Evolutionary conservation across 2,888 invertebrate genomes (phyloP).

Genomic region (Dynastes hyllus): DNA sequence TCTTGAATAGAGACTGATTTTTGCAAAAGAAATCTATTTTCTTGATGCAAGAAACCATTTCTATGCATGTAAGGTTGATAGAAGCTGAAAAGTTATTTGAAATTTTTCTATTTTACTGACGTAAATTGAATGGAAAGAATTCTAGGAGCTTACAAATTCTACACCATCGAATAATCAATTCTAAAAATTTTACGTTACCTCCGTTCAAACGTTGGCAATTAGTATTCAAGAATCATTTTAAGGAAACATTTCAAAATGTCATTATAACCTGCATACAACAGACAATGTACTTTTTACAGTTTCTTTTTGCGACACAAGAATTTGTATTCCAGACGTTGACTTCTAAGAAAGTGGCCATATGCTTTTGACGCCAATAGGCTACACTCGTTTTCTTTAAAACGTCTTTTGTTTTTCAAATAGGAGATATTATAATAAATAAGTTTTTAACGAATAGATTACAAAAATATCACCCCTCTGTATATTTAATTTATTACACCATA

Average conservation of each 20-base stretch:
- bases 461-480: background rate
- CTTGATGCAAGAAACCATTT: too few species aligned
- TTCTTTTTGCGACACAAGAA: slow-evolving; percentile 44
- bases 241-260: slow-evolving; percentile 40
- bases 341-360: slow-evolving; percentile 49
- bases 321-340: slow-evolving; percentile 44
- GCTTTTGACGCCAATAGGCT: slow-evolving; percentile 47
- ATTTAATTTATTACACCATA: slow-evolving; percentile 38
- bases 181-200: slow-evolving; percentile 37
- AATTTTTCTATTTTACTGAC: background rate
- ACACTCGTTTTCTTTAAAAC: slow-evolving; percentile 48
- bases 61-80: too few species aligned
- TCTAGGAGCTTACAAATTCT: background rate
- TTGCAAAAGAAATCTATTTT: too few species aligned
- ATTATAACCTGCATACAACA: slow-evolving; percentile 47
- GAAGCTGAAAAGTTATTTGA: too few species aligned
- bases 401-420: slow-evolving; percentile 31
- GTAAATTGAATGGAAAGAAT: background rate
- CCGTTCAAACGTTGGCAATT: slow-evolving; percentile 27
- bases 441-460: background rate
- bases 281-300: slow-evolving; percentile 47
- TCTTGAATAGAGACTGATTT: too few species aligned
- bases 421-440: slow-evolving; percentile 18
- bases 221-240: slow-evolving; percentile 44
- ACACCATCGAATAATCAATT: slow-evolving; percentile 41